Percentiles rank a stretch among this genome's conserved stretches.
Evolutionary conservation across 2,113 vertebrate species (phyloP).

Genomic region (Passer montanus): DNA sequence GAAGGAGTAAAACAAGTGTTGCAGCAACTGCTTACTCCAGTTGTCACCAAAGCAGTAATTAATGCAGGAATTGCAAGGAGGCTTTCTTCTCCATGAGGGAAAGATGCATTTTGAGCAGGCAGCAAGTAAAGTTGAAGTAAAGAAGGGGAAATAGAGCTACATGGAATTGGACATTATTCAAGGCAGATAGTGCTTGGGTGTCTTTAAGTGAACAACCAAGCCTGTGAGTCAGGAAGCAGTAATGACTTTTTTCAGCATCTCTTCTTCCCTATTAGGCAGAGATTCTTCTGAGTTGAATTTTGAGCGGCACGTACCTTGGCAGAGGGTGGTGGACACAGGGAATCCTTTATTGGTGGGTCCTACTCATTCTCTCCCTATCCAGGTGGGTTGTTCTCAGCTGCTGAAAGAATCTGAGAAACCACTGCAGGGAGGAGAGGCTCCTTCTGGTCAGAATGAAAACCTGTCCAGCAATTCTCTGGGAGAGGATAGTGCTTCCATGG

Average conservation of each 20-base stretch:
- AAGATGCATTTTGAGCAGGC: neutral
- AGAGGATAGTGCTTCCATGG: slow-evolving; percentile 62
- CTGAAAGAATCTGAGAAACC: slow-evolving; percentile 80
- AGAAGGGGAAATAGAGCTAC: neutral
- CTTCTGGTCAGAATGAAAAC: slow-evolving; percentile 67
- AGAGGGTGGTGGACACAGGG: neutral
- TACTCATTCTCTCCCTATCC: neutral
- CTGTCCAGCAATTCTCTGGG: slow-evolving; percentile 66
- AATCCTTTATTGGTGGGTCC: neutral
- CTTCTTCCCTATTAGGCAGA: neutral
- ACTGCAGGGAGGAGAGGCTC: slow-evolving; percentile 60
- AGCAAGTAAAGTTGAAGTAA: neutral
- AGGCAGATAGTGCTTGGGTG: neutral
- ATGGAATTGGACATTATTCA: neutral
- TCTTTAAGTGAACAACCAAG: neutral
- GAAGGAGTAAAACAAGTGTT: neutral
- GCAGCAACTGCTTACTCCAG: neutral
- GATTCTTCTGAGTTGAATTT: neutral
- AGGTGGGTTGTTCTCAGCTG: slow-evolving; percentile 81
- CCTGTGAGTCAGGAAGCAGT: neutral
- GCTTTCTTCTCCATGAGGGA: neutral
- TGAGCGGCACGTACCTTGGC: neutral
- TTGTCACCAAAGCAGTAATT: neutral
- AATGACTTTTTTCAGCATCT: neutral
- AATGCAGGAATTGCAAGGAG: neutral